Evolutionary conservation across 1,140 invertebrate species (phyloP), one percentile per base, ranked within the genome.

Genomic region (Drosophila rufa): DNA sequence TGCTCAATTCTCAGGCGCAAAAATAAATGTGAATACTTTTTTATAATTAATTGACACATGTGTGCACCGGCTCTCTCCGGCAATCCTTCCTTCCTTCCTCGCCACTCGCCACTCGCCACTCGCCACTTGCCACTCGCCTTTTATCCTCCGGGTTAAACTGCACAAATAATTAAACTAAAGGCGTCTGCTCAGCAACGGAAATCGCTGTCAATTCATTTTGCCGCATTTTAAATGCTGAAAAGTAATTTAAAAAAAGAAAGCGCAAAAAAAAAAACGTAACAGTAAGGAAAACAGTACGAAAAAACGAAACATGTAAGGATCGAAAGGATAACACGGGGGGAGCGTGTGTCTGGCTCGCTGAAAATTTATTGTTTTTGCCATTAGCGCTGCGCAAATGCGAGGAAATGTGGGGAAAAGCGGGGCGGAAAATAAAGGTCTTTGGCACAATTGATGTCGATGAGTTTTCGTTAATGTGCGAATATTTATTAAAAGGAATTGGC

Each of bases 331-430:
- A 82, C 73, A 80, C 36, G 42, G n/a, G 58, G 42, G 33, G 57
- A 42, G 25, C 55, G 42, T 66, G 25, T 61, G 48, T 55, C 46
- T 68, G 70, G n/a, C 67, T 74, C 67, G 47, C 65, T 64, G 82
- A 45, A 80, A 87, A 87, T 87, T 87, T 87, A 87, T 87, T 87
- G 83, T 80, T 87, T 87, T 87, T 89, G 83, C 80, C 84, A 87
- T 87, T 87, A 87, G 83, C 84, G 77, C 59, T 76, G 75, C 67
- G 75, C 67, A 82, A 86, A 86, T 86, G 75, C 75, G 71, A 11
- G 33, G 33, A 36, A 11, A 11, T 36, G 33, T 11, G 66, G 43
- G 19, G 58, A 65, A 56, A 50, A 45, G 46, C 50, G 27, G 19
- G 57, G 17, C 36, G 15, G 46, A 40, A n/a, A 30, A 40, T 46